A percentile compares a stretch with the other conserved stretches of the same genome.
phyloP scores from a whole-genome alignment of 2,888 invertebrate genomes.

The Leucoptera coffeella region DNA sequence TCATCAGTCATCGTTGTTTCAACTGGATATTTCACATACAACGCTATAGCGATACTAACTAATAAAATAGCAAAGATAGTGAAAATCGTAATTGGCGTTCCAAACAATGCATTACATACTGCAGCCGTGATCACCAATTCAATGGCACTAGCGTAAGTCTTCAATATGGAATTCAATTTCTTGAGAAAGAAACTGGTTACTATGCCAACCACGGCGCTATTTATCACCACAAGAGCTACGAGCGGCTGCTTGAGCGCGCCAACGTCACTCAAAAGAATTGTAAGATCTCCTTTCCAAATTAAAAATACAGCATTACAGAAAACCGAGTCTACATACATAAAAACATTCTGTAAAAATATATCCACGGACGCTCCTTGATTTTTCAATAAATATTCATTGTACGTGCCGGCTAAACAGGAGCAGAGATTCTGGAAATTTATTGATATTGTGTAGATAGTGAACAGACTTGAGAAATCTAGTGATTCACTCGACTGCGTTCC shows the following conservation, averaged over 20 bases:
- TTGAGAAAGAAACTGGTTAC: conserved; percentile 91
- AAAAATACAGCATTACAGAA: conserved; percentile 80
- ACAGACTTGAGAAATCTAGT: conserved; percentile 28
- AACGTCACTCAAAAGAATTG: conserved; percentile 54
- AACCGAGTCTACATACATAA: conserved; percentile 93
- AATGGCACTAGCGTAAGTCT: conserved; percentile 91
- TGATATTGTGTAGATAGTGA: conserved; percentile 57
- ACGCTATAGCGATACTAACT: conserved; percentile 74
- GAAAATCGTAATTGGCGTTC: conserved; percentile 75
- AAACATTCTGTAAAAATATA: conserved; percentile 89
- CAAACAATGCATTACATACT: conserved; percentile 78
- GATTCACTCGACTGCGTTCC: conserved; percentile 19
- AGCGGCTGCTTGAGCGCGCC: conserved; percentile 57
- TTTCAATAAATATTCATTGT: conserved; percentile 91
- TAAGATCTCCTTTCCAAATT: conserved; percentile 58
- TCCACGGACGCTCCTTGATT: conserved; percentile 77
- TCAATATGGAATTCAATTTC: conserved; percentile 88
- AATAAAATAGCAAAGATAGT: conserved; percentile 76
- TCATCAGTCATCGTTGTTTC: no score
- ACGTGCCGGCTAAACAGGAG: conserved; percentile 92
- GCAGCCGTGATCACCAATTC: conserved; percentile 88
- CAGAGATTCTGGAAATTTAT: conserved; percentile 77
- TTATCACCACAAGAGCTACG: conserved; percentile 76
- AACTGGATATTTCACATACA: conserved; percentile 92
- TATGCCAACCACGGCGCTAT: conserved; percentile 88